Conservation (phyloP, 2,888 invertebrate genomes). For the Caenorhabditis becei region DNA sequence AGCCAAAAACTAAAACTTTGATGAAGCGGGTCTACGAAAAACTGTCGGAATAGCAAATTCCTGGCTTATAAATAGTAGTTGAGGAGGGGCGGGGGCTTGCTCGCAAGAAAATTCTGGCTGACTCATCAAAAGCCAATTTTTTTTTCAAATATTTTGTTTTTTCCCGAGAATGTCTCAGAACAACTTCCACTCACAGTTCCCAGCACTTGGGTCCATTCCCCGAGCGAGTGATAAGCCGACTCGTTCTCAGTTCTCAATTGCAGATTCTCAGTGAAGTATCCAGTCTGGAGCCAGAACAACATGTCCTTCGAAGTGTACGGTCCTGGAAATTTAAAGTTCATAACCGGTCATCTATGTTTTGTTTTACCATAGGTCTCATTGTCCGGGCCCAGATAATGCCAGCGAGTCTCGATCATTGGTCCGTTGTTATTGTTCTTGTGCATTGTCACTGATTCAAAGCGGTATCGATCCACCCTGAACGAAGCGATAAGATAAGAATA, state of each 20-base stretch:
- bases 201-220: constrained; percentile 60
- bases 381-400: constrained; percentile 69
- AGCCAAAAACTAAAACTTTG: too few relatives aligned
- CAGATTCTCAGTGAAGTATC: constrained; percentile 89
- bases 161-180: too few relatives aligned
- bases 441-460: constrained; percentile 9
- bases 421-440: constrained; percentile 48
- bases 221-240: constrained; percentile 83
- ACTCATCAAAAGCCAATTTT: too few relatives aligned
- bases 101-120: too few relatives aligned
- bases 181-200: constrained; percentile 37
- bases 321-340: constrained; percentile 83
- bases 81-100: too few relatives aligned
- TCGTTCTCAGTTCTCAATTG: constrained; percentile 90
- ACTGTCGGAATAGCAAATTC: background rate
- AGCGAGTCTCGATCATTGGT: constrained; percentile 49
- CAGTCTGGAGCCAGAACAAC: constrained; percentile 91
- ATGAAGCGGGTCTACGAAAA: too few relatives aligned
- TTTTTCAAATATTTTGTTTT: too few relatives aligned
- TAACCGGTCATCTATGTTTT: background rate
- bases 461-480: constrained; percentile 21
- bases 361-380: constrained; percentile 60
- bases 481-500: background rate
- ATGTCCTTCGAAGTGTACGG: constrained; percentile 92
- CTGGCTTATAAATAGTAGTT: background rate